Evolutionary conservation across 2,888 invertebrate genomes (phyloP), one percentile per base, ranked within the genome.

Genomic region (Xylocampa areola): DNA sequence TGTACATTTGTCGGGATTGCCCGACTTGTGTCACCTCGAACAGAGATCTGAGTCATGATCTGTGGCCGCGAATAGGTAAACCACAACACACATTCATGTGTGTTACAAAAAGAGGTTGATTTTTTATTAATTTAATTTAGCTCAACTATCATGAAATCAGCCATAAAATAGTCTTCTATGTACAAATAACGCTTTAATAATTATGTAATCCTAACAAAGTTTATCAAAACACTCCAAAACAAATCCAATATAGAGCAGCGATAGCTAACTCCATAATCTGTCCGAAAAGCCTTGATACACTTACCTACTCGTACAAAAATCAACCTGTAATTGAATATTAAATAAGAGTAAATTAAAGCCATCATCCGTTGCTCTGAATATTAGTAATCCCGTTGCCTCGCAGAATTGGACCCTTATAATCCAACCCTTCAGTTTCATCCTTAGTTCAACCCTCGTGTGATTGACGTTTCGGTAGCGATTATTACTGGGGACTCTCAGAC

Each of bases 321-420:
- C 68, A 77, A 81, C 80, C 79, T 79, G 79, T 85, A 83, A 86
- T 81, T 85, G 77, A 85, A 87, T 85, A 83, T 81, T 81, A 84
- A 84, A 86, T 86, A 86, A 86, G 89, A 87, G 85, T 86, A 84
- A 85, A 87, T 88, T 87, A 87, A 84, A 80, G 80, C 80, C 81
- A 85, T 85, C 82, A 82, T 82, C 78, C 83, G 76, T 84, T 81
- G 83, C 77, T 80, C 84, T 84, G 86, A 88, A 87, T 89, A 90
- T 88, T 88, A 88, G 90, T 90, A 90, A 90, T 89, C 85, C 86
- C 79, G 81, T 85, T 84, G 83, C 82, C 82, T 81, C 79, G 69
- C 82, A 83, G 88, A 87, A 87, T 88, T 84, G 84, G 88, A 91
- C 92, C 92, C 87, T 90, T 89, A 91, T 92, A 92, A 92, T 92